A percentile compares a stretch with the other conserved stretches of the same genome.
These are phyloP conservation scores for Watsonalla binaria DNA, from an alignment of 2,888 invertebrate genomes.

Conservation along the genomic window DNA sequence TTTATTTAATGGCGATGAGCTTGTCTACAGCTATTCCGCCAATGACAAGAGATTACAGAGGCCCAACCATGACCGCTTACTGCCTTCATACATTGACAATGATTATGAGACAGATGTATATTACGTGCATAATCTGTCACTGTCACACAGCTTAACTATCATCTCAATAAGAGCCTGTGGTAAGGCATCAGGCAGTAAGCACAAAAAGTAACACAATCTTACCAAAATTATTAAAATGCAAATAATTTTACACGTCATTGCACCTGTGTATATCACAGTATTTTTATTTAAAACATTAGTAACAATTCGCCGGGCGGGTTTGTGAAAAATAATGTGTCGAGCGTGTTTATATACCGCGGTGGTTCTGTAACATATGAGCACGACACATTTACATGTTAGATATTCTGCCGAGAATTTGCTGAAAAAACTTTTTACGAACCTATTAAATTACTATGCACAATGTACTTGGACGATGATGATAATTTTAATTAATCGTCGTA, in stretches of 20 bases:
- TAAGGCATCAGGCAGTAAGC: no score
- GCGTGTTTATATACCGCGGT: constrained; percentile 17
- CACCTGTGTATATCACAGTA: background rate
- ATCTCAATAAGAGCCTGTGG: no score
- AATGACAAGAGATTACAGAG: no score
- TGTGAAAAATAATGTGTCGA: constrained; percentile 6
- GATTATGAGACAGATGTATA: no score
- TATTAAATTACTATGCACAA: background rate
- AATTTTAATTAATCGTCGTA: background rate
- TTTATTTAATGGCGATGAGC: no score
- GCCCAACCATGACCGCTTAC: no score
- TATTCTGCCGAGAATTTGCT: background rate
- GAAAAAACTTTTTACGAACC: background rate
- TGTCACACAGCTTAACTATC: no score
- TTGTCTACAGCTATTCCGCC: no score
- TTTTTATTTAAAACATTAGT: background rate
- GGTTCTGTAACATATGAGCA: background rate
- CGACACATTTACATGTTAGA: background rate
- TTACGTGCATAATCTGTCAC: no score
- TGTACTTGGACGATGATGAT: background rate
- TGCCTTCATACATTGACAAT: no score
- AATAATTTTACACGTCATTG: background rate
- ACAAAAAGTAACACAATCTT: background rate
- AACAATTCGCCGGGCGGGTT: constrained; percentile 7
- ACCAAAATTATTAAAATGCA: background rate